Percentiles rank a stretch among this genome's conserved stretches.
These are phyloP conservation scores for Syrista parreyssii DNA, from an alignment of 2,888 invertebrate genomes.

Conservation along the genomic window DNA sequence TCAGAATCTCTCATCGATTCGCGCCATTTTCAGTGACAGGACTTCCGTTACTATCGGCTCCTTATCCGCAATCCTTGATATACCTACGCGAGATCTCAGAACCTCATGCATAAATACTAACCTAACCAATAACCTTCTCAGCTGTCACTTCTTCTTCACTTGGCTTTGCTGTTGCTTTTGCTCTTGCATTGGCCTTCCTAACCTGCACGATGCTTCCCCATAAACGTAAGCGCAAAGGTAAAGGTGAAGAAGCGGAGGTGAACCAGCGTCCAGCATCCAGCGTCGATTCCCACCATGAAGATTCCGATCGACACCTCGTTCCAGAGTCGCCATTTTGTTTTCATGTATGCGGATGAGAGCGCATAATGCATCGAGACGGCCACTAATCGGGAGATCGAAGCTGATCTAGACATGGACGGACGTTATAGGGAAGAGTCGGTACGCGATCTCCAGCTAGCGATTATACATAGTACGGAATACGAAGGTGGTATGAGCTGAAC, in stretches of 20 bases:
- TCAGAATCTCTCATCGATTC: neutral
- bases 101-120: neutral
- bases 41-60: neutral
- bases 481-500: neutral
- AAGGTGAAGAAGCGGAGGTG: neutral
- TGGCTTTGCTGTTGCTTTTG: neutral
- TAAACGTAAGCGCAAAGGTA: neutral
- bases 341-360: neutral
- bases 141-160: neutral
- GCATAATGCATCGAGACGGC: constrained; percentile 2
- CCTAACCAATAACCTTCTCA: neutral
- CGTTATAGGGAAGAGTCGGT: neutral
- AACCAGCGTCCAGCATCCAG: neutral
- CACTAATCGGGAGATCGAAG: constrained; percentile 2
- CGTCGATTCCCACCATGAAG: neutral
- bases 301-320: constrained; percentile 7
- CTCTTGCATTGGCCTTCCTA: neutral
- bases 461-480: neutral
- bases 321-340: constrained; percentile 4
- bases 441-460: neutral
- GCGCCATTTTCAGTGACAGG: neutral
- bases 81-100: neutral
- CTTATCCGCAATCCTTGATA: neutral
- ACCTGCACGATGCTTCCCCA: neutral
- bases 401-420: neutral